These are phyloP conservation scores for Falco novaeseelandiae DNA, from an alignment of 2,797 vertebrate species.

Conservation along the genomic window DNA sequence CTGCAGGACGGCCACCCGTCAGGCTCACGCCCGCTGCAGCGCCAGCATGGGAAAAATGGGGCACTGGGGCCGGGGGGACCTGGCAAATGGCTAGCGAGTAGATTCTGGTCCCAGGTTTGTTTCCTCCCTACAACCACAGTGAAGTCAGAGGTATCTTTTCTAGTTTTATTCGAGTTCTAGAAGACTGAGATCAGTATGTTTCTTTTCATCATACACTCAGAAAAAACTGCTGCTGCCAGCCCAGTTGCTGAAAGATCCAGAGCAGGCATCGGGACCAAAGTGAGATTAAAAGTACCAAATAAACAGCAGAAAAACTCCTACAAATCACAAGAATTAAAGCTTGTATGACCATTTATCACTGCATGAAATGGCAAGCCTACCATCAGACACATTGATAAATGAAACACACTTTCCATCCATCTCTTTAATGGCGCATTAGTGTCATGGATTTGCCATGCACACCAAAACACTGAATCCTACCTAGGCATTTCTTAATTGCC, in stretches of 20 bases:
- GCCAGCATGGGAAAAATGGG: not conserved
- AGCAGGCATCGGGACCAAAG: not conserved
- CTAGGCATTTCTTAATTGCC: constrained; percentile 72
- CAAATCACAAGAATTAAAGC: constrained; percentile 49
- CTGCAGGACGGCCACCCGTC: not conserved
- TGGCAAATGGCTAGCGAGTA: not conserved
- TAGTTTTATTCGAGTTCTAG: not conserved
- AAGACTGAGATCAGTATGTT: not conserved
- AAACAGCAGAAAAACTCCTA: constrained; percentile 4
- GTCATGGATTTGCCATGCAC: constrained; percentile 66
- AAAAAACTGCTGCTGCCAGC: not conserved
- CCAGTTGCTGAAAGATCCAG: not conserved
- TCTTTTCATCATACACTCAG: not conserved
- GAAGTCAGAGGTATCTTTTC: not conserved
- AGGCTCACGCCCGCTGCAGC: not conserved
- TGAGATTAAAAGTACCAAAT: constrained; percentile 2
- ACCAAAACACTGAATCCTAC: constrained; percentile 70
- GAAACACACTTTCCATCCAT: constrained; percentile 65
- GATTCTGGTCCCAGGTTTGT: not conserved
- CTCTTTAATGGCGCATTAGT: constrained; percentile 79
- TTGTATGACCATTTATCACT: constrained; percentile 51
- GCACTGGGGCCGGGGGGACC: not conserved
- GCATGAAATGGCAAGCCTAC: constrained; percentile 53
- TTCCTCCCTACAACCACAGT: not conserved
- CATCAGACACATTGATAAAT: constrained; percentile 60